These are phyloP conservation scores for Sebastiscus albofasciatus DNA, from an alignment of 2,797 vertebrate genomes.

Conservation along the genomic window DNA sequence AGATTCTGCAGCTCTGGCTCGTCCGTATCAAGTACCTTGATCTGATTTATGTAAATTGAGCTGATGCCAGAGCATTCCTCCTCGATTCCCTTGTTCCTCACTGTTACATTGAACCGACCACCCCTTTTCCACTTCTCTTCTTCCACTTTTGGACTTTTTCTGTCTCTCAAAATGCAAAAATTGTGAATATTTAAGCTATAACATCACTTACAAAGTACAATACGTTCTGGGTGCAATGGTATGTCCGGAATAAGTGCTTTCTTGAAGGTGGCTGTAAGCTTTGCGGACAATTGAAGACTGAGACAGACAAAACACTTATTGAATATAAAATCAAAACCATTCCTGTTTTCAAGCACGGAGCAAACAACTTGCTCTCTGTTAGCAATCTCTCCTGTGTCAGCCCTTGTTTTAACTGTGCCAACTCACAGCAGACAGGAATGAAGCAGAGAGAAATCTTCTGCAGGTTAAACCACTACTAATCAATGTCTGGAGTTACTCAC, in stretches of 20 bases:
- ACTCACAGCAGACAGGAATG: slow-evolving; percentile 3
- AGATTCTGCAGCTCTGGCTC: slow-evolving; percentile 5
- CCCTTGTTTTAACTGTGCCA: not conserved
- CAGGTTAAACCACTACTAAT: slow-evolving; percentile 1
- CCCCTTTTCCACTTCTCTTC: slow-evolving; percentile 6
- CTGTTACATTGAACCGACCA: not conserved
- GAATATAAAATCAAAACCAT: not conserved
- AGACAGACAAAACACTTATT: not conserved
- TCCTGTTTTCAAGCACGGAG: not conserved
- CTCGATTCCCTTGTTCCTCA: not conserved
- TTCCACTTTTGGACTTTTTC: slow-evolving; percentile 11
- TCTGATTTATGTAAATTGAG: slow-evolving; percentile 33
- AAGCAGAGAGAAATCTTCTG: not conserved
- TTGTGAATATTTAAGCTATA: not conserved
- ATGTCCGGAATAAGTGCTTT: not conserved
- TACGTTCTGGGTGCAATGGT: not conserved
- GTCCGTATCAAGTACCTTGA: slow-evolving; percentile 1
- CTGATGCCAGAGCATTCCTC: slow-evolving; percentile 28
- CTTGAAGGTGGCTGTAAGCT: not conserved
- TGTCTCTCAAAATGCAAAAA: not conserved
- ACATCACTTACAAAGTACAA: not conserved
- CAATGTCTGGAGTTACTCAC: not conserved
- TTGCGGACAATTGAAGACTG: not conserved
- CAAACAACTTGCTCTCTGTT: not conserved
- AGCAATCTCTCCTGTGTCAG: not conserved